Evolutionary conservation across 2,113 vertebrate species (phyloP), one percentile per base, ranked within the genome.

Genomic region (Lanius ludovicianus): DNA sequence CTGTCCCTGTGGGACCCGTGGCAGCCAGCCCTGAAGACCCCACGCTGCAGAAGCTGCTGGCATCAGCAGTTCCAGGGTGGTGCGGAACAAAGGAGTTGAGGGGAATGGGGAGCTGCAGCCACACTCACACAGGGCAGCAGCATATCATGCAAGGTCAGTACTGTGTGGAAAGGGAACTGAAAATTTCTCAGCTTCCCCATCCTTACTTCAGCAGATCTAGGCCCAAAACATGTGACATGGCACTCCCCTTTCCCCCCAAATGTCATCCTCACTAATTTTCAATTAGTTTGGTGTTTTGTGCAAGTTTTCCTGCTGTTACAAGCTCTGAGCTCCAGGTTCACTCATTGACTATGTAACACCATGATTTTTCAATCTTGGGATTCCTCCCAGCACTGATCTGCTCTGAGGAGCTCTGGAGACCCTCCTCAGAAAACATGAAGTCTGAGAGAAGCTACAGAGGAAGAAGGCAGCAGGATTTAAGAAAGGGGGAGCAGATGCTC

Each of bases 141-240:
- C 0, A 17, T 30, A 10, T 56, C 44, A 8, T 60, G 17, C 2
- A 3, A 50, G 55, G 55, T 25, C 18, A 7, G 0, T 23, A 30
- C 23, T 17, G 16, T 11, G 5, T 49, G 44, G 25, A 41, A 91
- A 65, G 16, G 67, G 92, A 96, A 94, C 74, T 30, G 92, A 91
- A 93, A 94, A 60, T 49, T 15, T 59, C 28, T 60, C 74, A 71
- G 74, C 41, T 94, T 93, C 74, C 84, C 8, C n/a, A 73, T 64
- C 65, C 44, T 80, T 84, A 49, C 42, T 53, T 83, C 85, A 83
- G 88, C 44, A 68, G 20, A 85, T 53, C 37, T 75, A 67, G 68
- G 22, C 22, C 37, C 41, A 83, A 60, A 84, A 71, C 49, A 57
- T 8, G 39, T 84, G 41, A 60, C 31, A 10, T 7, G 19, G 31